Conservation (phyloP, 2,888 invertebrate species). For the Eustalomyia histrio region DNA sequence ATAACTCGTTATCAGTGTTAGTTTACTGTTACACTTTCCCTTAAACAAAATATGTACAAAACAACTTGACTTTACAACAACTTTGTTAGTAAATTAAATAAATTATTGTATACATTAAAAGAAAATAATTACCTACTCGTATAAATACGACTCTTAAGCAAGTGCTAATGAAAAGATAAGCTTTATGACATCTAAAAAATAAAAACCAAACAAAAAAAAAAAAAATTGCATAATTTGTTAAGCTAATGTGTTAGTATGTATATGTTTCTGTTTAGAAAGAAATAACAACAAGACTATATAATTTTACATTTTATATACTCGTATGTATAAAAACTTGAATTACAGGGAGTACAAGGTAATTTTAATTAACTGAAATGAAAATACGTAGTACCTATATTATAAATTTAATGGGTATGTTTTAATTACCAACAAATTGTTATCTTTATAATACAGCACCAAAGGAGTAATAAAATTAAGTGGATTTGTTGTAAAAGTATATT, state of each 20-base stretch:
- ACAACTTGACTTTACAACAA: neutral
- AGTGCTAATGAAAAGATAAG: conserved; percentile 69
- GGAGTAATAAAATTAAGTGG: conserved; percentile 56
- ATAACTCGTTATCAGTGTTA: conserved; percentile 50
- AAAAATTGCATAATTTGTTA: conserved; percentile 49
- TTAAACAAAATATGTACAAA: neutral
- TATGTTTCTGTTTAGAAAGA: conserved; percentile 8
- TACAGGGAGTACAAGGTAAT: conserved; percentile 29
- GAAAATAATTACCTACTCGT: neutral
- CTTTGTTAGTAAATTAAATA: neutral
- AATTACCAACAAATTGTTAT: conserved; percentile 64
- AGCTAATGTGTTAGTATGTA: conserved; percentile 31
- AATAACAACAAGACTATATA: conserved; percentile 35
- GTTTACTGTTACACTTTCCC: conserved; percentile 38
- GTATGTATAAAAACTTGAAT: conserved; percentile 4
- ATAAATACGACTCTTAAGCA: conserved; percentile 39
- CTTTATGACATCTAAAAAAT: conserved; percentile 63
- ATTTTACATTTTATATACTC: conserved; percentile 20
- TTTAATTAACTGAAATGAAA: conserved; percentile 55
- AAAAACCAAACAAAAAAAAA: conserved; percentile 31
- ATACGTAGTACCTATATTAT: conserved; percentile 15
- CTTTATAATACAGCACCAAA: conserved; percentile 51
- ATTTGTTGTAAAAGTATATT: conserved; percentile 44
- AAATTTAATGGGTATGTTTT: conserved; percentile 52
- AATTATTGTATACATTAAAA: neutral